phyloP scores from a whole-genome alignment of 2,888 invertebrate genomes.

The Leptinotarsa rubiginosa region DNA sequence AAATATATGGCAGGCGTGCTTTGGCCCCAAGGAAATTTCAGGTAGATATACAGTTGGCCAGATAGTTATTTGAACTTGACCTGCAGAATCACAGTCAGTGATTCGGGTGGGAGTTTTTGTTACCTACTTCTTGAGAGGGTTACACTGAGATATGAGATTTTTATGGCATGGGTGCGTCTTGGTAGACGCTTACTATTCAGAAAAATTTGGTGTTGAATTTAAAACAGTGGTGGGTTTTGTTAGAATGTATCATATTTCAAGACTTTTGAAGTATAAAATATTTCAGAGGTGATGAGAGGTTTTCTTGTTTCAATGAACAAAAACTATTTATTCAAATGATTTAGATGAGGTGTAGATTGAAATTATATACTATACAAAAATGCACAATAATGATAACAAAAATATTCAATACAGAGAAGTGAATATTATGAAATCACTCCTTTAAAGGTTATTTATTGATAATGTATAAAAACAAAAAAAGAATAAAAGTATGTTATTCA shows the following conservation, averaged over 20 bases:
- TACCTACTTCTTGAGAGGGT: constrained; percentile 33
- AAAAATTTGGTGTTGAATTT: constrained; percentile 17
- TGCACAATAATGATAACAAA: too few species aligned
- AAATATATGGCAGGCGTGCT: constrained; percentile 19
- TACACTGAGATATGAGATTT: constrained; percentile 36
- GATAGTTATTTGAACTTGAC: constrained; percentile 28
- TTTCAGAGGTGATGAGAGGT: neutral
- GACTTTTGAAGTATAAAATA: neutral
- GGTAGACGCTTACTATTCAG: neutral
- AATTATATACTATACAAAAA: too few species aligned
- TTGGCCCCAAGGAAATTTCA: constrained; percentile 29
- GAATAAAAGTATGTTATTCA: too few species aligned
- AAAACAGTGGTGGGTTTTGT: constrained; percentile 1
- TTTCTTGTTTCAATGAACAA: too few species aligned
- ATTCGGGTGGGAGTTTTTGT: constrained; percentile 30
- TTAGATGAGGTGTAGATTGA: too few species aligned
- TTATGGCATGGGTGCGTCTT: constrained; percentile 16
- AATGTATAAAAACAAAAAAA: too few species aligned
- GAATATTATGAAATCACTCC: too few species aligned
- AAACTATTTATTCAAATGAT: too few species aligned
- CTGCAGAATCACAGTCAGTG: constrained; percentile 30
- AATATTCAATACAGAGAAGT: too few species aligned
- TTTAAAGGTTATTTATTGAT: too few species aligned
- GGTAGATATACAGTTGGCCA: constrained; percentile 39
- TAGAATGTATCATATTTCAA: neutral